Conservation (phyloP, 1,140 invertebrate genomes). For the Pteromalus puparum region DNA sequence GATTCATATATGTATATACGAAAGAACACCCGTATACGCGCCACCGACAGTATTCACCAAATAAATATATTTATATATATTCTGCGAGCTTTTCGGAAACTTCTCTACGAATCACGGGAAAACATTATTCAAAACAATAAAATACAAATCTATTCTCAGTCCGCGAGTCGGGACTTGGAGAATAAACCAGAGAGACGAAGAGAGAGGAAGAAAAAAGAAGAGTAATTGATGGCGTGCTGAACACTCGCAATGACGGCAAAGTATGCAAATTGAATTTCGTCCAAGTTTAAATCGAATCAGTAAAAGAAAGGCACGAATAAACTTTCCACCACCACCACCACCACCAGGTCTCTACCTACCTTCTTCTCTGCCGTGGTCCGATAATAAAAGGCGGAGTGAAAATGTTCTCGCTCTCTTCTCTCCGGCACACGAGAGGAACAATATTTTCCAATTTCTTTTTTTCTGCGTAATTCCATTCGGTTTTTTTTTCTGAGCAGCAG, state of each 20-base stretch:
- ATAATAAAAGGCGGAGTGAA: slow-evolving; percentile 25
- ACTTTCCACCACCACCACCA: background rate
- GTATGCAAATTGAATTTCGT: slow-evolving; percentile 48
- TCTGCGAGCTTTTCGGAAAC: background rate
- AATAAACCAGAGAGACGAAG: background rate
- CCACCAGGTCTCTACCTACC: background rate
- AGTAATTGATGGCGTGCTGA: slow-evolving; percentile 60
- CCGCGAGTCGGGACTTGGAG: background rate
- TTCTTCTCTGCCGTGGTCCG: background rate
- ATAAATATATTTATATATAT: background rate
- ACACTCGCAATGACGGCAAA: slow-evolving; percentile 13
- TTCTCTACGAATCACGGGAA: background rate
- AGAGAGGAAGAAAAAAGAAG: slow-evolving; percentile 49
- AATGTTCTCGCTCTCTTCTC: background rate
- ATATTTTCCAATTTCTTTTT: slow-evolving; percentile 27
- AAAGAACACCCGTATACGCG: background rate
- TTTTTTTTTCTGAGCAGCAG: background rate
- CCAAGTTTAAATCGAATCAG: slow-evolving; percentile 45
- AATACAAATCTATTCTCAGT: background rate
- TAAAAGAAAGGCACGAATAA: slow-evolving; percentile 30
- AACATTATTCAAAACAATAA: slow-evolving; percentile 2
- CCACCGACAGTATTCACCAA: background rate
- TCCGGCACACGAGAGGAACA: slow-evolving; percentile 6
- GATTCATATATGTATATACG: background rate
- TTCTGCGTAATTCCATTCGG: background rate